These are phyloP conservation scores for Trichomycterus rosablanca DNA, from an alignment of 2,113 vertebrate species.

Conservation along the genomic window DNA sequence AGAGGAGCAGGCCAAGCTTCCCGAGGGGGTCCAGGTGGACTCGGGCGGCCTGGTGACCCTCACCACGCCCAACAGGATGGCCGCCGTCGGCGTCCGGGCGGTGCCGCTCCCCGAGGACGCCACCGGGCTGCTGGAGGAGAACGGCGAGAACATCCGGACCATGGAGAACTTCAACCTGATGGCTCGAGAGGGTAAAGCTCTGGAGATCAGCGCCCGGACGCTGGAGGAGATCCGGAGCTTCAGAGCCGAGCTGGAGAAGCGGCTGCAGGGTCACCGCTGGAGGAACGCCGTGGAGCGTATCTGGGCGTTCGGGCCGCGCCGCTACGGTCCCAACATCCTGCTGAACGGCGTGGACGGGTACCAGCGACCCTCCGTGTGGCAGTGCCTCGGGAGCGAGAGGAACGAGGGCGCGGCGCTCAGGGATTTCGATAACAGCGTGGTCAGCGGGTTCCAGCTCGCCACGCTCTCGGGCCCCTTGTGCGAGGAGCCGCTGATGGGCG, in stretches of 20 bases:
- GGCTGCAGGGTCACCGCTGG: slow-evolving; percentile 85
- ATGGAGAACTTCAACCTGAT: slow-evolving; percentile 81
- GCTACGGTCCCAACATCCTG: slow-evolving; percentile 90
- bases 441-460: slow-evolving; percentile 92
- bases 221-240: slow-evolving; percentile 75
- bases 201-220: slow-evolving; percentile 69
- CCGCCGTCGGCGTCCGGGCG: slow-evolving; percentile 78
- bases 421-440: slow-evolving; percentile 86
- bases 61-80: slow-evolving; percentile 83
- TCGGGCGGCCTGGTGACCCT: slow-evolving; percentile 80
- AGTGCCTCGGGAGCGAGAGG: slow-evolving; percentile 62
- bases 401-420: slow-evolving; percentile 39
- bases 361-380: slow-evolving; percentile 78
- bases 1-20: slow-evolving; percentile 77
- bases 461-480: slow-evolving; percentile 91
- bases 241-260: slow-evolving; percentile 73
- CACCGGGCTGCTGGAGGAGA: slow-evolving; percentile 80
- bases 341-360: slow-evolving; percentile 77
- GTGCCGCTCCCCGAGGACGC: slow-evolving; percentile 82
- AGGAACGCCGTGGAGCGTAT: slow-evolving; percentile 80
- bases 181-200: slow-evolving; percentile 72
- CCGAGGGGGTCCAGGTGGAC: slow-evolving; percentile 80
- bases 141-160: slow-evolving; percentile 79
- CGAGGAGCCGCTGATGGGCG: slow-evolving; percentile 96
- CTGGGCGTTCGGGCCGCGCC: slow-evolving; percentile 93